phyloP scores from a whole-genome alignment of 2,888 invertebrate genomes.

The Platycheirus rosarum region DNA sequence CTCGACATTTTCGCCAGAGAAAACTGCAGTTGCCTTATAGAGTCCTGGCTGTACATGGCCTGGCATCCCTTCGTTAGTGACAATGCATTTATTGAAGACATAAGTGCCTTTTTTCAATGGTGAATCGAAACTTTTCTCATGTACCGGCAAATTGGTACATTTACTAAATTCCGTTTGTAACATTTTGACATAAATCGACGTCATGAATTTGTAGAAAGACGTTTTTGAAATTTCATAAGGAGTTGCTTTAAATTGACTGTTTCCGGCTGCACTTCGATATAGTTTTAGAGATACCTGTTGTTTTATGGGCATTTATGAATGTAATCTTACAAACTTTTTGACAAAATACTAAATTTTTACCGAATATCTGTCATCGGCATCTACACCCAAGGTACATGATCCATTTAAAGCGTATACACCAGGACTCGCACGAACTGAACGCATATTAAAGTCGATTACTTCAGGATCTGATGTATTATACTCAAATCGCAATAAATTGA shows the following conservation, averaged over 20 bases:
- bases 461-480: slow-evolving; percentile 19
- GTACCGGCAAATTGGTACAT: slow-evolving; percentile 9
- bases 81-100: slow-evolving; percentile 22
- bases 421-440: slow-evolving; percentile 10
- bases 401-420: slow-evolving; percentile 37
- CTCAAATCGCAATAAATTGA: slow-evolving; percentile 23
- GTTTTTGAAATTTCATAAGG: slow-evolving; percentile 22
- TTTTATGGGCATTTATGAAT: not conserved
- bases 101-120: slow-evolving; percentile 10
- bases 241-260: slow-evolving; percentile 26
- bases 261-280: slow-evolving; percentile 33
- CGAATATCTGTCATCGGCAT: slow-evolving; percentile 1
- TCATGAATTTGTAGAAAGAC: slow-evolving; percentile 36
- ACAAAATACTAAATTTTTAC: slow-evolving; percentile 22
- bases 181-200: slow-evolving; percentile 19
- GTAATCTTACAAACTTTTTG: too few species aligned
- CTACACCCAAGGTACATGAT: not conserved
- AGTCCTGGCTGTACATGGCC: slow-evolving; percentile 36
- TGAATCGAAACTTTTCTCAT: not conserved
- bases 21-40: slow-evolving; percentile 31
- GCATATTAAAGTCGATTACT: not conserved
- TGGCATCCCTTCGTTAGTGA: slow-evolving; percentile 32
- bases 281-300: slow-evolving; percentile 11
- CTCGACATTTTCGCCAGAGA: not conserved
- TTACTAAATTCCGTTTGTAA: slow-evolving; percentile 16